Base-by-base conservation (phyloP, 2,888 invertebrate species). In the Megastigmus dorsalis region DNA sequence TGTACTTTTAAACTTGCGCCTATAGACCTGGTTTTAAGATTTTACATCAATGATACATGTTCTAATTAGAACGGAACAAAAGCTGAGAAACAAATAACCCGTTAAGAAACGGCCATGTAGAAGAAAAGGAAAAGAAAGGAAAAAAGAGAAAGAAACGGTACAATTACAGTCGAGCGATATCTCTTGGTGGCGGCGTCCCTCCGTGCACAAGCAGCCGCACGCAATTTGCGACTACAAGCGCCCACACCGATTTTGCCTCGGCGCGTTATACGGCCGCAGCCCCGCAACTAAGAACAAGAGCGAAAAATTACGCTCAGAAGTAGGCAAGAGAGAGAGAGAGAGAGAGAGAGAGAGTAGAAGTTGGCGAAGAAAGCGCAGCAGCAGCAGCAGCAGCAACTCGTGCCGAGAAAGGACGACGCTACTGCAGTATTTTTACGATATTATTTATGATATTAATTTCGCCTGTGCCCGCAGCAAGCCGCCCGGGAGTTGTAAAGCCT, bases 361-460 rank as follows among this genome's bases (percentile, higher is more conserved):
- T 68, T 68, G 36, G 23, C 36, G 41, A 68, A 70, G 70, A 60
- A 63, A 71, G 55, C 54, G 70, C 36, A 59, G 36, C 43, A 20
- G 41, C 38, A n/a, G n/a, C n/a, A n/a, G n/a, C n/a, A n/a, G n/a
- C n/a, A n/a, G n/a, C n/a, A n/a, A n/a, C n/a, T n/a, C n/a, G n/a
- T n/a, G n/a, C n/a, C n/a, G 33, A 66, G 60, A 72, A 54, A 71
- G 55, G 38, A 23, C 20, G 67, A 38, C 26, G 38, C 78, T 72
- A 41, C 66, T 69, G 75, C 79, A 82, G 82, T 84, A 84, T 84
- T 86, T 86, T 86, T 85, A 84, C 82, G 84, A 85, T 84, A 86
- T 87, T 88, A 87, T 88, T 88, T 88, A 88, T 87, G 88, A 85
- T 87, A 88, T 88, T 88, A 88, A 88, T 88, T 88, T 88, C 80